Conservation (phyloP, 2,113 vertebrate species). For the Menura novaehollandiae region DNA sequence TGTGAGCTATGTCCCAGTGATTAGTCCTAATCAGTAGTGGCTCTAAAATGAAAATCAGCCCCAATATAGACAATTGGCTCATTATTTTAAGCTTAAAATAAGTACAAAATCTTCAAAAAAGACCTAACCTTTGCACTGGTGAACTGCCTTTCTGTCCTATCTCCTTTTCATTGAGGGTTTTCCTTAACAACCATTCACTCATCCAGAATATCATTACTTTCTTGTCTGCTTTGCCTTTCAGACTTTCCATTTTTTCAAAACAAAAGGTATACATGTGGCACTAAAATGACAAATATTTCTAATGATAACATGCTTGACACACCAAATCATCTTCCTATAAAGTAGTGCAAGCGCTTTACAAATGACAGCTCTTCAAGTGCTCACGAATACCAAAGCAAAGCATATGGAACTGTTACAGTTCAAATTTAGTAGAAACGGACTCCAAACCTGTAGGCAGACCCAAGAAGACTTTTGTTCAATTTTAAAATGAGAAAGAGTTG, state of each 20-base stretch:
- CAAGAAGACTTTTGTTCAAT: background rate
- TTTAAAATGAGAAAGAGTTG: background rate
- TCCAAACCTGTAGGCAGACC: background rate
- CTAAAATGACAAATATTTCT: background rate
- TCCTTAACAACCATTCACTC: background rate
- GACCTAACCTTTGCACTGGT: background rate
- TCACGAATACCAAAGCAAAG: background rate
- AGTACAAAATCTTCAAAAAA: background rate
- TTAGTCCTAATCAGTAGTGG: background rate
- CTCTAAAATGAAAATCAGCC: background rate
- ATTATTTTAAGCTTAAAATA: background rate
- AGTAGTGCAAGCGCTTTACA: background rate
- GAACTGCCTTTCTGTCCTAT: background rate
- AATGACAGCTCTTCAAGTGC: background rate
- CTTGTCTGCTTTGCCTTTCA: background rate
- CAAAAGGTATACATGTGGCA: background rate
- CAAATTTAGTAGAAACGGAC: background rate
- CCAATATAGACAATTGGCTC: background rate
- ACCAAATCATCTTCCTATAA: background rate
- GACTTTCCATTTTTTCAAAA: background rate
- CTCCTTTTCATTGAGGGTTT: background rate
- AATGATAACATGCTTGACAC: background rate
- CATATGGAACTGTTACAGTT: background rate
- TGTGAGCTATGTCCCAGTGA: background rate
- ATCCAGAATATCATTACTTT: background rate